Conservation (phyloP, 1,140 invertebrate genomes). For the Cataglyphis hispanica region DNA sequence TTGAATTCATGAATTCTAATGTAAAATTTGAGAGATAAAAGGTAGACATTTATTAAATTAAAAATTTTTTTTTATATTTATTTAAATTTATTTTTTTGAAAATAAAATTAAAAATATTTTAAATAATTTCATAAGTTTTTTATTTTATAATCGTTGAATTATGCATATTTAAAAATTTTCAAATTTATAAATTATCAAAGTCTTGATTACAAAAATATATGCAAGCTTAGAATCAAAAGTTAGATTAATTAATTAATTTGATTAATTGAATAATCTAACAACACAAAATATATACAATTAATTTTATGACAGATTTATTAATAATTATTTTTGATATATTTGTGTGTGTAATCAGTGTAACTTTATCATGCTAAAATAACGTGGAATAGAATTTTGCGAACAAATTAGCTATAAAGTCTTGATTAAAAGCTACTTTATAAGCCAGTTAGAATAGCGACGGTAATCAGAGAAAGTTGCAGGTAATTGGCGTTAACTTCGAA, state of each 20-base stretch:
- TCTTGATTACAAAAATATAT: neutral
- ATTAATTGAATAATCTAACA: neutral
- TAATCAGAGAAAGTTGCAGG: conserved; percentile 60
- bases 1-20: neutral
- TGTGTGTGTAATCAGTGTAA: too few relatives aligned
- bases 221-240: neutral
- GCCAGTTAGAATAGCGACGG: conserved; percentile 10
- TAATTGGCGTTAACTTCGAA: conserved; percentile 69
- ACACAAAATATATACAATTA: neutral
- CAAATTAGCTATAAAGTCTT: conserved; percentile 53
- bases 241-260: neutral
- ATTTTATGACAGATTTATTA: neutral
- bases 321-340: neutral
- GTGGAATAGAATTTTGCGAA: conserved; percentile 1
- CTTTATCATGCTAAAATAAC: neutral
- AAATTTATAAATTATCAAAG: too few relatives aligned
- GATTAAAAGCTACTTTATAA: conserved; percentile 53
- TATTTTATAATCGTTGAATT: too few relatives aligned
- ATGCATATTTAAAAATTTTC: neutral
- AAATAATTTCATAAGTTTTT: neutral
- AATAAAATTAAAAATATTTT: neutral
- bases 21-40: neutral
- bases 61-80: too few relatives aligned
- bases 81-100: neutral
- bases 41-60: neutral